Evolutionary conservation across 2,888 invertebrate genomes (phyloP).

Genomic region (Arrhopalites spinosus): DNA sequence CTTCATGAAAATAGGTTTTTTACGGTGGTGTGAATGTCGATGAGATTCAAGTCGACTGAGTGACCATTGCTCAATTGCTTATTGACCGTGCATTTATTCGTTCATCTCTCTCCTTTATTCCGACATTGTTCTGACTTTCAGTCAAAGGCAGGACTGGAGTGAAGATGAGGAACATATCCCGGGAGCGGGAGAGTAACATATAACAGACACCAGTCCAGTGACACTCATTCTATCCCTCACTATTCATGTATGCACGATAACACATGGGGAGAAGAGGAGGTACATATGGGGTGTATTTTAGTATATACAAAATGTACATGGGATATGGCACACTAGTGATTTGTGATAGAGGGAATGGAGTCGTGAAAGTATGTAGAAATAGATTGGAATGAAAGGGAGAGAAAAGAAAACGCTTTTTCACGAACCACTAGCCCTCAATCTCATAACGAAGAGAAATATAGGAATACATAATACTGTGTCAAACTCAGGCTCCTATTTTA

Average conservation of each 20-base stretch:
- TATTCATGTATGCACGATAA: too few relatives aligned
- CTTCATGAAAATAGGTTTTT: conserved; percentile 38
- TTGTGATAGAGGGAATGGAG: neutral
- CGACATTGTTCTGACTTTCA: neutral
- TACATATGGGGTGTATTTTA: too few relatives aligned
- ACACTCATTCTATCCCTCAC: too few relatives aligned
- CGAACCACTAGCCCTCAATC: conserved; percentile 55
- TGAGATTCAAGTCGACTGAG: conserved; percentile 35
- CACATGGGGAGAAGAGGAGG: too few relatives aligned
- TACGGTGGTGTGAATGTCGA: conserved; percentile 44
- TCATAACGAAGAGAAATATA: conserved; percentile 55
- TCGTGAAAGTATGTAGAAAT: neutral
- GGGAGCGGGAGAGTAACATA: too few relatives aligned
- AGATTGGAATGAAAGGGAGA: conserved; percentile 29
- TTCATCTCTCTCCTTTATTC: conserved; percentile 1
- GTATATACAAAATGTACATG: too few relatives aligned
- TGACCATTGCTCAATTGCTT: conserved; percentile 40
- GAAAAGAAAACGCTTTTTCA: conserved; percentile 47
- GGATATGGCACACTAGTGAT: conserved; percentile 11
- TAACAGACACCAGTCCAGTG: too few relatives aligned
- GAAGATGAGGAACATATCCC: neutral
- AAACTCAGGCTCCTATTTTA: conserved; percentile 39
- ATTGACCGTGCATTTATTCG: conserved; percentile 34
- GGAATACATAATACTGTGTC: conserved; percentile 42
- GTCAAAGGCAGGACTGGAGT: neutral